A percentile compares a stretch with the other conserved stretches of the same genome.
phyloP scores from a whole-genome alignment of 2,888 invertebrate species.

The Agrochola litura region DNA sequence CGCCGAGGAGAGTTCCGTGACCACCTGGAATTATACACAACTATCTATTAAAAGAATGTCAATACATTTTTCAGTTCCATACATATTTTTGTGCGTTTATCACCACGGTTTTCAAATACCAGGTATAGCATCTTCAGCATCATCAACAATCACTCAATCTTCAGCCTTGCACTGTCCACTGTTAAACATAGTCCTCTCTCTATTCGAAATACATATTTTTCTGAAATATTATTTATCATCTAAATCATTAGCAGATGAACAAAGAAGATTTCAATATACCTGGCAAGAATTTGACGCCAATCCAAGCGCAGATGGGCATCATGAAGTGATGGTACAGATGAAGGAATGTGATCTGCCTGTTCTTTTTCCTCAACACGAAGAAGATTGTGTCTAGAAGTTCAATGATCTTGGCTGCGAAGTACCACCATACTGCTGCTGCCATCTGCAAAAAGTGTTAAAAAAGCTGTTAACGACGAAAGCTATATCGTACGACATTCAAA shows the following conservation, averaged over 20 bases:
- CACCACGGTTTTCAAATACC: not conserved
- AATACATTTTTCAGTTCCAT: not conserved
- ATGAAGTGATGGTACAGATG: constrained; percentile 97
- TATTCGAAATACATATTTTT: not conserved
- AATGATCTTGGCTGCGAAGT: constrained; percentile 94
- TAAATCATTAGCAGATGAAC: too few species aligned
- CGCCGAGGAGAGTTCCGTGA: constrained; percentile 96
- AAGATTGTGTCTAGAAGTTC: constrained; percentile 96
- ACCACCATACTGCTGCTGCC: constrained; percentile 93
- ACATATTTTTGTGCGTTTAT: not conserved
- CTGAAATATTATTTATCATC: not conserved
- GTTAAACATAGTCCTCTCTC: not conserved
- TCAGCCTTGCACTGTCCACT: not conserved
- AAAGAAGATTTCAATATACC: constrained; percentile 82
- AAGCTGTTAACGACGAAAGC: not conserved
- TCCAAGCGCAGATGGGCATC: constrained; percentile 95
- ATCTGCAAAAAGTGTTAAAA: constrained; percentile 81
- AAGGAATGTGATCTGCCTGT: constrained; percentile 96
- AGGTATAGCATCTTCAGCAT: not conserved
- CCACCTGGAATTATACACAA: constrained; percentile 90
- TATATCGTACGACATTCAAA: not conserved
- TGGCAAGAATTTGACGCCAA: constrained; percentile 94
- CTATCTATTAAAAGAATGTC: not conserved
- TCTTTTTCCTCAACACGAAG: constrained; percentile 97
- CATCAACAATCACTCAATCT: not conserved